Evolutionary conservation across 2,113 vertebrate genomes (phyloP), one percentile per base, ranked within the genome.

Genomic region (Mesocricetus auratus): DNA sequence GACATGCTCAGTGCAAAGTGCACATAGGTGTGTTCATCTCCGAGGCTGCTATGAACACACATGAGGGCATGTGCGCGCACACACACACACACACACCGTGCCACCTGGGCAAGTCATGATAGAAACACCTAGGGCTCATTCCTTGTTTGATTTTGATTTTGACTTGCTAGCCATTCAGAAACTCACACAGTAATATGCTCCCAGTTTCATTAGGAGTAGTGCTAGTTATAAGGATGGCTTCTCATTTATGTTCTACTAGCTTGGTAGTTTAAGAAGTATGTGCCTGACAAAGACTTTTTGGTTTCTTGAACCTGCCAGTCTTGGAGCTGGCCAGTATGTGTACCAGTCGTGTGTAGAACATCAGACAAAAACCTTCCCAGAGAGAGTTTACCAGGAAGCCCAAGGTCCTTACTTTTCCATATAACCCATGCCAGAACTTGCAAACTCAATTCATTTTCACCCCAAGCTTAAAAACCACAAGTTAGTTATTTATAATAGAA

Each of bases 401-500:
- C 66, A 1, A 11, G 26, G 29, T 75, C 66, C 9, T n/a, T 17
- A n/a, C 47, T 75, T 77, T 66, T 90, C 58, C n/a, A 39, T 39
- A 66, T 90, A 47, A 68, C 58, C 29, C 29, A 0, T 89, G 78
- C 83, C 71, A 87, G 86, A 89, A 31, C 81, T 90, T 86, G 83
- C 66, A 58, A 31, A 56, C 82, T 19, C 83, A 50, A 71, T 71
- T 69, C 56, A 21, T 96, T 39, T 60, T 83, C 95, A 89, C 56
- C 39, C 60, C 45, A 62, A 86, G 24, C 64, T 95, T 94, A 77
- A 95, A 94, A 92, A 71, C 94, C 62, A 33, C 50, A 73, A 77
- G 29, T 85, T 96, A 87, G 15, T 94, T 87, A n/a, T 81, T 85
- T 78, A 75, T 77, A 29, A 89, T 89, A 87, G 77, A 96, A 74